Percentiles rank a stretch among this genome's conserved stretches.
Conservation (phyloP, 2,888 invertebrate species). For the Brachylomia viminalis region DNA sequence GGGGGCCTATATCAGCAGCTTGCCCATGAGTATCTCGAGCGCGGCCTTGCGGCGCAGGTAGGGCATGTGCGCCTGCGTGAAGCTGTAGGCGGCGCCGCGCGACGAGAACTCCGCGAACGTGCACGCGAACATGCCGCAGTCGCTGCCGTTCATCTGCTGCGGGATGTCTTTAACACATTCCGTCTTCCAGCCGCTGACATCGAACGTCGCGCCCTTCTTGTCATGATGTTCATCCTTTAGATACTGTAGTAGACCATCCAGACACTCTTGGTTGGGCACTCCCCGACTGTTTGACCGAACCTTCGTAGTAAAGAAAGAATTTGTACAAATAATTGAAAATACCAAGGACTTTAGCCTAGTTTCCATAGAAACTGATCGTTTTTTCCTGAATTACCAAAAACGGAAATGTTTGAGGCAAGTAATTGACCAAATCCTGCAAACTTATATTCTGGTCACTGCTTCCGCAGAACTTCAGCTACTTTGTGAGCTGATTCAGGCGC, state of each 20-base stretch:
- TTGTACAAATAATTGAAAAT: too few species aligned
- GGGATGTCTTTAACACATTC: constrained; percentile 95
- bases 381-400: too few species aligned
- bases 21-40: constrained; percentile 95
- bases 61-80: constrained; percentile 98
- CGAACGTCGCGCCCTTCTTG: constrained; percentile 94
- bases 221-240: constrained; percentile 96
- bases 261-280: constrained; percentile 93
- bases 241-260: constrained; percentile 94
- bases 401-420: too few species aligned
- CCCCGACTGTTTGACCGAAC: constrained; percentile 99
- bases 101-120: constrained; percentile 98
- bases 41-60: constrained; percentile 97
- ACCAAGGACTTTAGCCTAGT: too few species aligned
- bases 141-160: constrained; percentile 98
- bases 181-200: constrained; percentile 92
- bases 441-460: too few species aligned
- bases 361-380: too few species aligned
- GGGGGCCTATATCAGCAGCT: constrained; percentile 90
- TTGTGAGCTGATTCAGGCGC: too few species aligned
- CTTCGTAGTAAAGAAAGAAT: too few species aligned
- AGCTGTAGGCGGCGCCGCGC: constrained; percentile 94
- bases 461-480: too few species aligned
- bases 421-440: too few species aligned
- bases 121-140: constrained; percentile 99